phyloP scores from a whole-genome alignment of 2,113 vertebrate genomes.

The Melanocharis versteri region DNA sequence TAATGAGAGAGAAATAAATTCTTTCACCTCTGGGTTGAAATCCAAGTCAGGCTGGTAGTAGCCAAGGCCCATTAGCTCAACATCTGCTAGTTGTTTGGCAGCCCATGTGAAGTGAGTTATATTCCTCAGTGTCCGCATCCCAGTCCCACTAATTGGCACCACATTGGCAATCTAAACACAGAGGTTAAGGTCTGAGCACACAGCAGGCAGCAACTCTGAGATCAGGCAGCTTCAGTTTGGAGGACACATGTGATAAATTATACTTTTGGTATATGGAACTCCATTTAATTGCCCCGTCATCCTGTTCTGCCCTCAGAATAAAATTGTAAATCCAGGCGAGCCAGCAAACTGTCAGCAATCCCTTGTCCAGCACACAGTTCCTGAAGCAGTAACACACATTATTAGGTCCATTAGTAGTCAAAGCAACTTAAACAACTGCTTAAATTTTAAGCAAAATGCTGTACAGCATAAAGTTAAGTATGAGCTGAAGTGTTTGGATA shows the following conservation, averaged over 20 bases:
- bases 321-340: neutral
- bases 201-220: neutral
- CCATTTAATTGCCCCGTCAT: neutral
- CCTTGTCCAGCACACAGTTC: neutral
- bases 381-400: neutral
- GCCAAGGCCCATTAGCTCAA: conserved; percentile 45
- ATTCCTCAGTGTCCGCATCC: neutral
- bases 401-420: neutral
- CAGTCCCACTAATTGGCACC: conserved; percentile 52
- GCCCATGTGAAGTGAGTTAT: conserved; percentile 19
- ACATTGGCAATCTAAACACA: conserved; percentile 43
- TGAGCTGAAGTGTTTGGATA: neutral
- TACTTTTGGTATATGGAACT: neutral
- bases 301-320: neutral
- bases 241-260: conserved; percentile 20
- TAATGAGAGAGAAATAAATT: conserved; percentile 40
- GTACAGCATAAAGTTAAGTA: neutral
- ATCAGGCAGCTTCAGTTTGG: neutral
- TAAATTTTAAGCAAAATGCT: neutral
- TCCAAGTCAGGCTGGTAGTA: conserved; percentile 36
- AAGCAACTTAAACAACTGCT: neutral
- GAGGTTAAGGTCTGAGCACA: conserved; percentile 5
- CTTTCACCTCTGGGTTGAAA: conserved; percentile 51
- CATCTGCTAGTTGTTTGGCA: conserved; percentile 53
- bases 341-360: neutral